These are phyloP conservation scores for Nomada fabriciana DNA, from an alignment of 2,888 invertebrate species.

Conservation along the genomic window DNA sequence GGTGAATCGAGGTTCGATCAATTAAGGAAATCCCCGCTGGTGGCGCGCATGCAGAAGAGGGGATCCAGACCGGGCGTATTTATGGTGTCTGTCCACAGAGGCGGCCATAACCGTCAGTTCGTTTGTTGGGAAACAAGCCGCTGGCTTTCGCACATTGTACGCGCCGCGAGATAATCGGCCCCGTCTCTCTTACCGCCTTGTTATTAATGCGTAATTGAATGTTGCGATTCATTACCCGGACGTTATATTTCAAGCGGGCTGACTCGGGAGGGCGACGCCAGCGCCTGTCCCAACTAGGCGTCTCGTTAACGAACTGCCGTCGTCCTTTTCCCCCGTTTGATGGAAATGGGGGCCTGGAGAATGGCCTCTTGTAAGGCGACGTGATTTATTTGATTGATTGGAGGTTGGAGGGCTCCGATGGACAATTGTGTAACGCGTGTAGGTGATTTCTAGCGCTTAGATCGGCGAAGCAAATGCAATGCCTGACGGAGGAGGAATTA, in stretches of 20 bases:
- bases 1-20: constrained; percentile 33
- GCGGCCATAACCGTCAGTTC: constrained; percentile 63
- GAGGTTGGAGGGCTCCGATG: too few species aligned
- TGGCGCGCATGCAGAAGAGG: constrained; percentile 15
- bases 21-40: constrained; percentile 47
- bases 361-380: background rate
- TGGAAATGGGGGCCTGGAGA: constrained; percentile 1
- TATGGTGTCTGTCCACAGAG: constrained; percentile 54
- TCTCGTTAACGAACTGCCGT: constrained; percentile 5
- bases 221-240: constrained; percentile 76
- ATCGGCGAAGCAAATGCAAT: too few species aligned
- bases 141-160: constrained; percentile 69
- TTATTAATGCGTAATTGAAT: constrained; percentile 79
- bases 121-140: constrained; percentile 62
- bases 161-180: constrained; percentile 73
- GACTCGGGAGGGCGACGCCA: constrained; percentile 17
- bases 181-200: constrained; percentile 69
- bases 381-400: background rate
- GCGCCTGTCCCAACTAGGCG: background rate
- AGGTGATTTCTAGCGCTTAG: too few species aligned
- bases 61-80: constrained; percentile 38
- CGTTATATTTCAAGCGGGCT: constrained; percentile 68
- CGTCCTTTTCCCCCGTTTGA: background rate
- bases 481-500: too few species aligned
- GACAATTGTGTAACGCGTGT: too few species aligned